Evolutionary conservation across 2,888 invertebrate genomes (phyloP).

Genomic region (Ophioninae sp.): DNA sequence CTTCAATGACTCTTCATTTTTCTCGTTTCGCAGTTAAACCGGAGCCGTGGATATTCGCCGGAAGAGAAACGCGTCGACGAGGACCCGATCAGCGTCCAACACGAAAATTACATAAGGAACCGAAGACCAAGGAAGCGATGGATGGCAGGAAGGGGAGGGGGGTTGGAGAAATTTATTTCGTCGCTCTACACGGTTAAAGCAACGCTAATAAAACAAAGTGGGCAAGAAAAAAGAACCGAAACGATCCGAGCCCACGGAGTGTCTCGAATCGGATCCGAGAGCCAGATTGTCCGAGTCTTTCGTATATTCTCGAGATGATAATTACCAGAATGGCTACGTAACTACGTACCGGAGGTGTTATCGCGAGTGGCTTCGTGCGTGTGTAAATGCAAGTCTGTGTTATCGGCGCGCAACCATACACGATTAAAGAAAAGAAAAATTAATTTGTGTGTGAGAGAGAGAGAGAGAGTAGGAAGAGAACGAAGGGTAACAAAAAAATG

Average conservation of each 20-base stretch:
- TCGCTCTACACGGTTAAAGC: constrained; percentile 79
- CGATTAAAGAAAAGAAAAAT: constrained; percentile 13
- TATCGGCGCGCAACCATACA: constrained; percentile 54
- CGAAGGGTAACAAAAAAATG: constrained; percentile 31
- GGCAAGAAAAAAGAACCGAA: neutral
- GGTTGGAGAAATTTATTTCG: constrained; percentile 74
- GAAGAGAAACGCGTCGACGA: constrained; percentile 54
- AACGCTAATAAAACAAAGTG: constrained; percentile 73
- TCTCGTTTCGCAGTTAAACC: constrained; percentile 76
- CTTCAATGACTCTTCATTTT: neutral
- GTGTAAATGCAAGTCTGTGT: constrained; percentile 12
- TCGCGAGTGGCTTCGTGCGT: neutral
- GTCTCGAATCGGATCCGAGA: constrained; percentile 60
- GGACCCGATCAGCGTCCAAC: constrained; percentile 46
- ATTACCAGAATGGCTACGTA: constrained; percentile 43
- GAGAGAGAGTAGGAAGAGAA: constrained; percentile 3
- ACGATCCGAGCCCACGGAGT: constrained; percentile 43
- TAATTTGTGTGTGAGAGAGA: neutral
- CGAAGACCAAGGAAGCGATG: constrained; percentile 36
- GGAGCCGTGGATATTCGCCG: constrained; percentile 75
- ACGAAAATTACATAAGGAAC: constrained; percentile 49
- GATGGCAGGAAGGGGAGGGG: constrained; percentile 7
- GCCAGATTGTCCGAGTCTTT: constrained; percentile 28
- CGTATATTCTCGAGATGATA: constrained; percentile 34
- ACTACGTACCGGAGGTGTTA: constrained; percentile 41